phyloP scores from a whole-genome alignment of 2,888 invertebrate species.

The Hermaeophaga mercurialis region DNA sequence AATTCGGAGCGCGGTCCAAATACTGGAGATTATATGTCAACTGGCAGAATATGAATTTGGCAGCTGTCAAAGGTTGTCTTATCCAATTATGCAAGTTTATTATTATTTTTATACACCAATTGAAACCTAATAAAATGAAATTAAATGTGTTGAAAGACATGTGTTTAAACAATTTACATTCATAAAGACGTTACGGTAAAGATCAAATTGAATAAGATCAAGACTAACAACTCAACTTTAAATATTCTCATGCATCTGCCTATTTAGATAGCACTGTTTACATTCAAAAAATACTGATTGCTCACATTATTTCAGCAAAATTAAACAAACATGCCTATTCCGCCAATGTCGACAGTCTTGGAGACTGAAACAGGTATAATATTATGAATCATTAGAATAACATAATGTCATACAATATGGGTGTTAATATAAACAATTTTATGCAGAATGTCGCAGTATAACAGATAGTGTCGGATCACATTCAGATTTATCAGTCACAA shows the following conservation, averaged over 20 bases:
- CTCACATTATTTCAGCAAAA: constrained; percentile 26
- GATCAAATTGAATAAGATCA: constrained; percentile 25
- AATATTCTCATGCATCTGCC: constrained; percentile 15
- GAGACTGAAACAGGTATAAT: constrained; percentile 51
- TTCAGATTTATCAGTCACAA: constrained; percentile 65
- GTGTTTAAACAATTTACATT: constrained; percentile 20
- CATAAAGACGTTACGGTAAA: constrained; percentile 20
- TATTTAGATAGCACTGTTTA: constrained; percentile 28
- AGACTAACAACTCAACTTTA: constrained; percentile 1
- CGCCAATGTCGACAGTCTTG: constrained; percentile 45
- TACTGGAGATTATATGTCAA: too few species aligned
- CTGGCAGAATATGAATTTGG: too few species aligned
- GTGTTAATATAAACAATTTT: constrained; percentile 31
- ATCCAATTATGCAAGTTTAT: constrained; percentile 41
- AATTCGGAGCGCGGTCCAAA: too few species aligned
- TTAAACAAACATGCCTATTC: constrained; percentile 47
- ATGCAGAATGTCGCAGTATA: constrained; percentile 56
- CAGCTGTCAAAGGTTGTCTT: constrained; percentile 13
- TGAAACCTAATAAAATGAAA: constrained; percentile 35
- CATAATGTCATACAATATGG: constrained; percentile 34
- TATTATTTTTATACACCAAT: constrained; percentile 35
- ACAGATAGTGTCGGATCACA: constrained; percentile 68
- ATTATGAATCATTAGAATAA: constrained; percentile 43
- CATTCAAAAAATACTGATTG: constrained; percentile 28
- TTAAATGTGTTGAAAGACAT: constrained; percentile 28